Base-by-base conservation (phyloP, 2,113 vertebrate genomes). In the Callorhinus ursinus region DNA sequence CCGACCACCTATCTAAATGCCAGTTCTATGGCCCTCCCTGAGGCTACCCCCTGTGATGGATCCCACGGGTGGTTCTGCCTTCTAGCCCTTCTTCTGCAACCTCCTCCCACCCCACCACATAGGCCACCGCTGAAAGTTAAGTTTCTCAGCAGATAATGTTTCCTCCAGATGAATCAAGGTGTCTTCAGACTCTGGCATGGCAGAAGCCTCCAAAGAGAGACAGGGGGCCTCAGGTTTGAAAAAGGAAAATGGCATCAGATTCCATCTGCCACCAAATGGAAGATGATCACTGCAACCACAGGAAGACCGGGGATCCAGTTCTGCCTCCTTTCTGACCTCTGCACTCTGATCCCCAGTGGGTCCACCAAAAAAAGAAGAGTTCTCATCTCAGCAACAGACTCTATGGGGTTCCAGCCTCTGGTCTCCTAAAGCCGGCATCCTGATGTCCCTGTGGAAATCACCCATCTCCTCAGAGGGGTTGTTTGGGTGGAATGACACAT, bases 321-420 rank as follows among this genome's bases (percentile, higher is more conserved):
- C 81, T 67, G 21, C 24, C 22, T 77, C 59, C 79, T 61, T 79
- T 5, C 14, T 55, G 49, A 5, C 63, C 49, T 39, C 39, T 1
- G 15, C 1, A 19, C 4, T 18, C 46, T 11, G 12, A 24, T 39
- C 39, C 15, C 18, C 22, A 14, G 18, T 51, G 55, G 13, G 18
- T 12, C 22, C 21, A 10, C 16, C 39, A 67, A 2, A 13, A 26
- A 36, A 84, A 49, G 33, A 39, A 13, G 53, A 46, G 12, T 5
- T 55, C 19, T 12, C 4, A 31, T 55, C 24, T 49, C 42, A 28
- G 26, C 33, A 28, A 65, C 28, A 55, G 49, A 16, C 1, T 1
- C 7, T 46, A 0, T 0, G 24, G 53, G 28, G 46, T 57, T 31
- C 76, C 46, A 42, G 1, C 12, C 8, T 7, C 3, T 2, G 3